phyloP scores from a whole-genome alignment of 2,113 vertebrate genomes.

The Protobothrops mucrosquamatus region DNA sequence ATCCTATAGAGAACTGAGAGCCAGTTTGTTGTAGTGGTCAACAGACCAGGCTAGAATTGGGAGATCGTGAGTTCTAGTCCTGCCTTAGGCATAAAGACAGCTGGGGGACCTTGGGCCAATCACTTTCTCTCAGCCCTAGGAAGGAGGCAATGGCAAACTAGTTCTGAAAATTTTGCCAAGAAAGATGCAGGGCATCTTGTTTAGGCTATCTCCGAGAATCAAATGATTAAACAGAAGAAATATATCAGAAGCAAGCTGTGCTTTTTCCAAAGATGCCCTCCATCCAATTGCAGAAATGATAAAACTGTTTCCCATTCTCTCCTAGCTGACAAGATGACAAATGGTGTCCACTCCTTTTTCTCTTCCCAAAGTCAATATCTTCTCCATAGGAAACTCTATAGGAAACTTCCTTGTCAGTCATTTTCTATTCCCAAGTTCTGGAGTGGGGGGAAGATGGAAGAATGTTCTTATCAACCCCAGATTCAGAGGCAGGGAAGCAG shows the following conservation, averaged over 20 bases:
- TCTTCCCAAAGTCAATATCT: background rate
- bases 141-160: background rate
- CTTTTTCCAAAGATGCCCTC: background rate
- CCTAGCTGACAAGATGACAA: background rate
- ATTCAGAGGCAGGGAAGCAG: background rate
- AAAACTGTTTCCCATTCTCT: background rate
- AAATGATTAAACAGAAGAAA: background rate
- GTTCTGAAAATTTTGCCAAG: background rate
- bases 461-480: background rate
- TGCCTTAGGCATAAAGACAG: background rate
- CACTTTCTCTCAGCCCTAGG: background rate
- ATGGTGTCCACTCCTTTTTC: background rate
- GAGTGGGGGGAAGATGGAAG: background rate
- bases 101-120: background rate
- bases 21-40: background rate
- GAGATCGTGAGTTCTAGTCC: background rate
- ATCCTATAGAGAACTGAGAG: background rate
- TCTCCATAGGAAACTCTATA: background rate
- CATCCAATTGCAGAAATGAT: background rate
- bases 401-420: background rate
- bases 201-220: background rate
- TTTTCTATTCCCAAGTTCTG: background rate
- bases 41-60: background rate
- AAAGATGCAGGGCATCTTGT: background rate
- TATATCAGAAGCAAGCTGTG: background rate